phyloP scores from a whole-genome alignment of 2,113 vertebrate species.

The Sporophila hypoxantha region DNA sequence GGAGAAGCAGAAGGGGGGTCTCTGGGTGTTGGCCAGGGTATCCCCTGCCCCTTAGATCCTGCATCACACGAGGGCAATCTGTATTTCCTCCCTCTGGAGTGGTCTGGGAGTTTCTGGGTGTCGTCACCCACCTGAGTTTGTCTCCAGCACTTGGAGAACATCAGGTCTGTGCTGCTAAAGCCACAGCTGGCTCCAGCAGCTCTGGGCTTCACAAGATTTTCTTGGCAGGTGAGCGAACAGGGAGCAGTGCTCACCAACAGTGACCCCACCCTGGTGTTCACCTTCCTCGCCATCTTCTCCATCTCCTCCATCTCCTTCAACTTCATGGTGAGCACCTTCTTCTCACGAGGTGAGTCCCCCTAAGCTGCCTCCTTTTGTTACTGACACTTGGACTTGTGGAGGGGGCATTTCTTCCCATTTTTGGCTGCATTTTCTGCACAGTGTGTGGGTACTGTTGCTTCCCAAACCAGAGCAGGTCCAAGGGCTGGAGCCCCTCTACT shows the following conservation, averaged over 20 bases:
- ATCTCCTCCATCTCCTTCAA: slow-evolving; percentile 92
- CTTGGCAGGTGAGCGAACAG: slow-evolving; percentile 79
- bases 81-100: background rate
- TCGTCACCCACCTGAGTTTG: background rate
- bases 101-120: background rate
- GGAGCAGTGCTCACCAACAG: slow-evolving; percentile 88
- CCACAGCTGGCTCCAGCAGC: background rate
- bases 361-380: background rate
- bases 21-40: background rate
- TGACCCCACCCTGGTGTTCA: slow-evolving; percentile 87
- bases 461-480: background rate
- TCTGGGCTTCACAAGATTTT: background rate
- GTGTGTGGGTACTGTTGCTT: background rate
- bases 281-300: slow-evolving; percentile 84
- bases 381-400: background rate
- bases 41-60: background rate
- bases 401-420: background rate
- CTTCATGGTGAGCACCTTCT: slow-evolving; percentile 98
- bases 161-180: background rate
- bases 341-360: slow-evolving; percentile 82
- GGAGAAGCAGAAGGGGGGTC: background rate
- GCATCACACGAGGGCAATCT: accelerated
- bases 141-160: background rate
- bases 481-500: background rate
- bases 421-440: background rate